Evolutionary conservation across 2,113 vertebrate genomes (phyloP).

Genomic region (Tenrec ecaudatus): DNA sequence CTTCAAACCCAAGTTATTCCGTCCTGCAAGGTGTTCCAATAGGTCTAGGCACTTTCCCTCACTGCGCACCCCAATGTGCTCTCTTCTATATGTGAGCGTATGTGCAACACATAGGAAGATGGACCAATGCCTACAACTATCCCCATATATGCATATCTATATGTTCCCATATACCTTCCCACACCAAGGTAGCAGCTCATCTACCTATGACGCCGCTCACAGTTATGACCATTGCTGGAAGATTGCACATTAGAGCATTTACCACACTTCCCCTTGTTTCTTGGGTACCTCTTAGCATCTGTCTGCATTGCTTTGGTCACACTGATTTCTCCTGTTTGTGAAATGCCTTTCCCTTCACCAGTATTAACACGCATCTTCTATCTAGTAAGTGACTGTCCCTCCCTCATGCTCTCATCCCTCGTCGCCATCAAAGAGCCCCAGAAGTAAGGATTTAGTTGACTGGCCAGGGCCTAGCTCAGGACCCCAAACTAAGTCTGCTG

Average conservation of each 20-base stretch:
- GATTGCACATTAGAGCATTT: background rate
- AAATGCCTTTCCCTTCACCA: background rate
- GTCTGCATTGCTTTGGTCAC: background rate
- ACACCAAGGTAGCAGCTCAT: background rate
- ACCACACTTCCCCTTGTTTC: background rate
- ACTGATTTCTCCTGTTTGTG: background rate
- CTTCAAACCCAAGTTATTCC: background rate
- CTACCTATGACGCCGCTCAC: background rate
- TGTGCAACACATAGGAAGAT: background rate
- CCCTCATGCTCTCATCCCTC: background rate
- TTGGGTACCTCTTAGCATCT: background rate
- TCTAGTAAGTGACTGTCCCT: background rate
- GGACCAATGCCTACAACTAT: background rate
- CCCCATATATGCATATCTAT: background rate
- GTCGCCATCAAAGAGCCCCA: background rate
- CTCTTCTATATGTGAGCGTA: background rate
- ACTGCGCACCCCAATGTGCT: background rate
- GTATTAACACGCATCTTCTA: background rate
- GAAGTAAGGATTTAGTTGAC: background rate
- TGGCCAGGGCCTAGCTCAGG: background rate
- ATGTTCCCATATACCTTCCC: background rate
- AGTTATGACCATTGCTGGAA: background rate
- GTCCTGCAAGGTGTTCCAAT: background rate
- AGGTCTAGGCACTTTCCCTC: background rate
- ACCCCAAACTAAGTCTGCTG: background rate